phyloP scores from a whole-genome alignment of 1,140 invertebrate genomes.

The Temnothorax longispinosus region DNA sequence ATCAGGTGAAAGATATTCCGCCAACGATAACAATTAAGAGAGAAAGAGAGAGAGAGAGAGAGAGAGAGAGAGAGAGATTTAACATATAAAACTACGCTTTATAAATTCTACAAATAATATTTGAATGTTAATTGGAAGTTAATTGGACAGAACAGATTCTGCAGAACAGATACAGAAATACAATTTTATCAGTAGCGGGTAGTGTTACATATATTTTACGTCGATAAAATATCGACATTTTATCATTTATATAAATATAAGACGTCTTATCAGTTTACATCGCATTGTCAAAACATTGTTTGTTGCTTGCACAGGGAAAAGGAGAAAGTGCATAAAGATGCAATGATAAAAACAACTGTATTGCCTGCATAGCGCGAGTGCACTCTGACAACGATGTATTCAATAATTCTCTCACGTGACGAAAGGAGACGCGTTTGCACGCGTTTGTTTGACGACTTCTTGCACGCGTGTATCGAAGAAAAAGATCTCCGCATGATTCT shows the following conservation, averaged over 20 bases:
- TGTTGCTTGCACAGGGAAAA: background rate
- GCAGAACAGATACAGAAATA: background rate
- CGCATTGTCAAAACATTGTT: background rate
- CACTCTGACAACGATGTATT: background rate
- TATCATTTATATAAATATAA: conserved; percentile 5
- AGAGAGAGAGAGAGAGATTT: background rate
- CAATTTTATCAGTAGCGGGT: conserved; percentile 7
- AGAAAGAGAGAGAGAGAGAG: no score
- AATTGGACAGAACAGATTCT: background rate
- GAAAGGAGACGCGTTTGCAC: no score
- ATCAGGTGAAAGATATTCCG: background rate
- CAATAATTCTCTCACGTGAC: background rate
- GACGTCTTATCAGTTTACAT: background rate
- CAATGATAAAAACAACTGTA: background rate
- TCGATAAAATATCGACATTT: conserved; percentile 13
- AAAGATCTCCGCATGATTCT: background rate
- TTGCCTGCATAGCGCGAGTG: background rate
- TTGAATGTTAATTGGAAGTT: background rate
- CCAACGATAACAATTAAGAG: background rate
- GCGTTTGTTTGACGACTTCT: background rate
- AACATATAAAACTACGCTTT: background rate
- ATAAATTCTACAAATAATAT: conserved; percentile 3
- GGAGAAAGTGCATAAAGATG: background rate
- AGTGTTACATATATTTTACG: background rate
- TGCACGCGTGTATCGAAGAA: background rate